These are phyloP conservation scores for Ornithoptera priamus DNA, from an alignment of 2,888 invertebrate genomes.

Conservation along the genomic window DNA sequence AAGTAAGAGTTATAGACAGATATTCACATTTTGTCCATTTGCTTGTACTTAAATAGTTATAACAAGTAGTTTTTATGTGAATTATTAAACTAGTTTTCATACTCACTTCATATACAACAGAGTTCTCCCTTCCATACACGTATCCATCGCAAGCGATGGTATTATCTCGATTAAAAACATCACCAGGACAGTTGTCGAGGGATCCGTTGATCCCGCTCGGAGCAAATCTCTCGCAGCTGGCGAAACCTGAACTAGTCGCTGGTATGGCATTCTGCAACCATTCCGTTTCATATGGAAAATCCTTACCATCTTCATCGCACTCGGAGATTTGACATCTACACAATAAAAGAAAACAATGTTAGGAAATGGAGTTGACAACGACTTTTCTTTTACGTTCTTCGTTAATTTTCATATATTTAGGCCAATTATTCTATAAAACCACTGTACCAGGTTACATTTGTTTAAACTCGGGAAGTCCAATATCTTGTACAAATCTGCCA, in stretches of 20 bases:
- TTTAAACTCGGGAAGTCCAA: too few relatives aligned
- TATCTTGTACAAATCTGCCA: too few relatives aligned
- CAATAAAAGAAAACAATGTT: too few relatives aligned
- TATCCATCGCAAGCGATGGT: conserved; percentile 49
- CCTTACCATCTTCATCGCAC: conserved; percentile 64
- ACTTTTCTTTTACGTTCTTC: too few relatives aligned
- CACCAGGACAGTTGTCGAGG: conserved; percentile 50
- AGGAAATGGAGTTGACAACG: too few relatives aligned
- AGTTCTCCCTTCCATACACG: conserved; percentile 59
- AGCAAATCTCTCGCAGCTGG: conserved; percentile 69
- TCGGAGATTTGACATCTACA: conserved; percentile 74
- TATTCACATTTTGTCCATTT: too few relatives aligned
- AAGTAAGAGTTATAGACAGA: too few relatives aligned
- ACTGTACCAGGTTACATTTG: too few relatives aligned
- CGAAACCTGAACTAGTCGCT: conserved; percentile 47
- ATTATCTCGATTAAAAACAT: conserved; percentile 43
- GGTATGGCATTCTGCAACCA: conserved; percentile 75
- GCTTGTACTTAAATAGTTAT: too few relatives aligned
- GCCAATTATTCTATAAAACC: too few relatives aligned
- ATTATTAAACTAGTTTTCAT: background rate
- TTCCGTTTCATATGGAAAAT: conserved; percentile 50
- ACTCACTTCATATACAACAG: conserved; percentile 66
- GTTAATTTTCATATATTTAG: too few relatives aligned
- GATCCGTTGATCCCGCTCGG: conserved; percentile 46
- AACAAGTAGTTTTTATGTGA: too few relatives aligned